Evolutionary conservation across 1,140 invertebrate species (phyloP).

Genomic region (Bombus terrestris): DNA sequence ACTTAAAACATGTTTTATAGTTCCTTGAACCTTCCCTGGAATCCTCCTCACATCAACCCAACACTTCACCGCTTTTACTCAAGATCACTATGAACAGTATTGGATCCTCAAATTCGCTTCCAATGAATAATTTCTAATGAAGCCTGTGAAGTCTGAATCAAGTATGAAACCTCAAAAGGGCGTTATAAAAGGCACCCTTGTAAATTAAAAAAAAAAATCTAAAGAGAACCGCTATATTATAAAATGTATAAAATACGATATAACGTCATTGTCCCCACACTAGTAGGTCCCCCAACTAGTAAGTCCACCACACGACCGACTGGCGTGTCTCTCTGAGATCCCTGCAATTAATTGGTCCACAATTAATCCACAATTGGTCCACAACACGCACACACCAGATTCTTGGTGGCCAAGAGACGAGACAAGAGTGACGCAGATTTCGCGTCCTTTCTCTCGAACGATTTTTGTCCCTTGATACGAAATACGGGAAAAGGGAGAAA

Average conservation of each 20-base stretch:
- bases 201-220: not conserved
- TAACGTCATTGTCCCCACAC: not conserved
- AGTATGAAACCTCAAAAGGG: no score
- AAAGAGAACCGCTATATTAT: not conserved
- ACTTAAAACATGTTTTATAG: not conserved
- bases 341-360: not conserved
- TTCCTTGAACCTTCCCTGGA: not conserved
- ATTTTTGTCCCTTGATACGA: not conserved
- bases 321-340: constrained; percentile 1
- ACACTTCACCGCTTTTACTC: no score
- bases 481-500: not conserved
- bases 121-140: not conserved
- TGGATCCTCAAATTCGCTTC: no score
- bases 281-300: no score
- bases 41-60: not conserved
- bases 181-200: not conserved
- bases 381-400: not conserved
- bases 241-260: not conserved
- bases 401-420: constrained; percentile 20
- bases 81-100: constrained; percentile 10
- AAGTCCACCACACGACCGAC: no score
- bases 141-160: no score
- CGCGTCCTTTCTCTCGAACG: constrained; percentile 5
- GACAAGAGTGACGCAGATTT: constrained; percentile 33
- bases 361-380: not conserved